Conservation (phyloP, 1,140 invertebrate species). For the Drosophila ambigua region DNA sequence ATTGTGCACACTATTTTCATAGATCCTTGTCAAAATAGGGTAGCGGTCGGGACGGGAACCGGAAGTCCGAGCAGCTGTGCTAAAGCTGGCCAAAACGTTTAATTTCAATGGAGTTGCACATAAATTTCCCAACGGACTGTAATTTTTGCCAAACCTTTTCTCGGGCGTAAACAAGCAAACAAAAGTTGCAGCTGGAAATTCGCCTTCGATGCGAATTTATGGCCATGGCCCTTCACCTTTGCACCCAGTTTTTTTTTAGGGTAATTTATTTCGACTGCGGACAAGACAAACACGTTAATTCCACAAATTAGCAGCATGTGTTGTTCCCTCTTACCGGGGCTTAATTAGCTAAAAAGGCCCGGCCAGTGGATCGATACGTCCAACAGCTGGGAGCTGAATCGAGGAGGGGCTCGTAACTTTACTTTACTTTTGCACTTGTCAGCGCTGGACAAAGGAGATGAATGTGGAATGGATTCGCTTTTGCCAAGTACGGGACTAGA, state of each 20-base stretch:
- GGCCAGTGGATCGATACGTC: conserved; percentile 63
- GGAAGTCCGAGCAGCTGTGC: conserved; percentile 58
- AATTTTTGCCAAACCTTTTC: conserved; percentile 45
- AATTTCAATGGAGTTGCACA: conserved; percentile 68
- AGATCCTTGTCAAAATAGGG: conserved; percentile 47
- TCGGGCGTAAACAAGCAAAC: conserved; percentile 62
- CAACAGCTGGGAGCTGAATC: conserved; percentile 68
- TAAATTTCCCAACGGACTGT: conserved; percentile 65
- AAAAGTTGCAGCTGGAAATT: conserved; percentile 65
- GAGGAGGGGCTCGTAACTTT: conserved; percentile 35
- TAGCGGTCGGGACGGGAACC: conserved; percentile 24
- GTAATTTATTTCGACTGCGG: conserved; percentile 63
- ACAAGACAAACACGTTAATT: conserved; percentile 77
- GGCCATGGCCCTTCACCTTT: conserved; percentile 55
- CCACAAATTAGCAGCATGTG: conserved; percentile 75
- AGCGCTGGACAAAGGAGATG: conserved; percentile 62
- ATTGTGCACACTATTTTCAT: conserved; percentile 73
- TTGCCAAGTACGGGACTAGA: conserved; percentile 9
- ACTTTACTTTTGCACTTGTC: conserved; percentile 66
- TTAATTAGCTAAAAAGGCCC: conserved; percentile 78
- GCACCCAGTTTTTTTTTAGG: conserved; percentile 34
- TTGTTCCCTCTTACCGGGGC: conserved; percentile 46
- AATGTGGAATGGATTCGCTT: conserved; percentile 30
- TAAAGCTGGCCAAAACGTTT: conserved; percentile 47
- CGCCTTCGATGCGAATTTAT: conserved; percentile 69